phyloP scores from a whole-genome alignment of 2,888 invertebrate species.

The Ennomos fuscantarius region DNA sequence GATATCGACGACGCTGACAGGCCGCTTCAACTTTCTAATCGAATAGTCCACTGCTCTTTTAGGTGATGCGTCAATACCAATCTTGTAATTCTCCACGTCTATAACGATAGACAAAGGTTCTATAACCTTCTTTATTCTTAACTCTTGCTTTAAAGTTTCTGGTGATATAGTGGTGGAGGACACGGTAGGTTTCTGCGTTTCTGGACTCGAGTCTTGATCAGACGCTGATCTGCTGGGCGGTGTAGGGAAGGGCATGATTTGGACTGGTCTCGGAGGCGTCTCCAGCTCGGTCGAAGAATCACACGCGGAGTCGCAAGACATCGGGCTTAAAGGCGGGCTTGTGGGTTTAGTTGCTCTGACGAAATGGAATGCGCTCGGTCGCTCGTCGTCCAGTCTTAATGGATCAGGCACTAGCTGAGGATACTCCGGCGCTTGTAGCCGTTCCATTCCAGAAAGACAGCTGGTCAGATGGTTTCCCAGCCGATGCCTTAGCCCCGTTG shows the following conservation, averaged over 20 bases:
- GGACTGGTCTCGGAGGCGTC: conserved; percentile 79
- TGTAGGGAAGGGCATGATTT: conserved; percentile 80
- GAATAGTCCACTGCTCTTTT: conserved; percentile 80
- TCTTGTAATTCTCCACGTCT: conserved; percentile 80
- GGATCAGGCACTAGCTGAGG: conserved; percentile 86
- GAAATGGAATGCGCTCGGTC: conserved; percentile 77
- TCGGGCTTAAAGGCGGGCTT: conserved; percentile 90
- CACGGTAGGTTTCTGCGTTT: conserved; percentile 79
- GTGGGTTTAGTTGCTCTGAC: conserved; percentile 74
- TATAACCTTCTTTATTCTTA: conserved; percentile 70
- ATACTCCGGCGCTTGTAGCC: conserved; percentile 61
- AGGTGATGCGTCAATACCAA: conserved; percentile 78
- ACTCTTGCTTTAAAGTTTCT: conserved; percentile 68
- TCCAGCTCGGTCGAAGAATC: conserved; percentile 85
- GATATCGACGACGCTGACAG: conserved; percentile 53
- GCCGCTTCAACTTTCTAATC: conserved; percentile 70
- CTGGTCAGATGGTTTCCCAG: conserved; percentile 87
- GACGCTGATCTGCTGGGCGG: conserved; percentile 86
- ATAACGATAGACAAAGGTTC: conserved; percentile 79
- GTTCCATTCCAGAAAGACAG: conserved; percentile 86
- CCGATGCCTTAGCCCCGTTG: conserved; percentile 84
- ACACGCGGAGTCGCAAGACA: conserved; percentile 89
- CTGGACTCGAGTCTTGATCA: conserved; percentile 80
- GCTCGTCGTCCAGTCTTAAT: conserved; percentile 70
- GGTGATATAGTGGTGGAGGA: conserved; percentile 84